Conservation (phyloP, 2,113 vertebrate species). For the Xenopus laevis region DNA sequence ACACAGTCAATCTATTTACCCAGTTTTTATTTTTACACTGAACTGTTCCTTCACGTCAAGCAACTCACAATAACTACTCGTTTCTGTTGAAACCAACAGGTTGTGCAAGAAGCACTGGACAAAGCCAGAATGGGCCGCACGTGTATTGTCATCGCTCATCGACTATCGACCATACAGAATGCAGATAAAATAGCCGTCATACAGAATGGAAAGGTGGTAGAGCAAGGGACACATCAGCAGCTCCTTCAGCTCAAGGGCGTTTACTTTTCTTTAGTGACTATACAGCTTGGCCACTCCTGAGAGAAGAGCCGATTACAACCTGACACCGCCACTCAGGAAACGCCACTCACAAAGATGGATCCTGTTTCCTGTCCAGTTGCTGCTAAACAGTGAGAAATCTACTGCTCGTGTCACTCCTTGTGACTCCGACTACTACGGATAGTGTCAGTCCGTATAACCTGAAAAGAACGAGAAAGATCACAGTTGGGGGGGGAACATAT, state of each 20-base stretch:
- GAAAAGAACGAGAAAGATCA: no score
- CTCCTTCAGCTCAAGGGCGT: conserved; percentile 77
- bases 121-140: conserved; percentile 84
- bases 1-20: no score
- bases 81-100: conserved; percentile 53
- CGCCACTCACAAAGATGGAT: background rate
- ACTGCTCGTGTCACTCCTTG: no score
- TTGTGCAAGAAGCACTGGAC: conserved; percentile 91
- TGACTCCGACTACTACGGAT: no score
- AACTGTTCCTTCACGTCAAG: no score
- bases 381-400: no score
- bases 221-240: conserved; percentile 86
- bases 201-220: conserved; percentile 72
- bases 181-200: conserved; percentile 83
- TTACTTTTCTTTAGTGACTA: conserved; percentile 79
- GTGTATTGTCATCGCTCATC: conserved; percentile 88
- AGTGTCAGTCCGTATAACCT: no score
- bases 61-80: no score
- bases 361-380: no score
- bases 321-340: background rate
- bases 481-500: no score
- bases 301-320: background rate
- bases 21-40: no score
- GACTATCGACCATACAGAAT: conserved; percentile 89
- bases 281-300: conserved; percentile 63